Evolutionary conservation across 2,113 vertebrate genomes (phyloP).

Genomic region (Hippopotamus amphibius): DNA sequence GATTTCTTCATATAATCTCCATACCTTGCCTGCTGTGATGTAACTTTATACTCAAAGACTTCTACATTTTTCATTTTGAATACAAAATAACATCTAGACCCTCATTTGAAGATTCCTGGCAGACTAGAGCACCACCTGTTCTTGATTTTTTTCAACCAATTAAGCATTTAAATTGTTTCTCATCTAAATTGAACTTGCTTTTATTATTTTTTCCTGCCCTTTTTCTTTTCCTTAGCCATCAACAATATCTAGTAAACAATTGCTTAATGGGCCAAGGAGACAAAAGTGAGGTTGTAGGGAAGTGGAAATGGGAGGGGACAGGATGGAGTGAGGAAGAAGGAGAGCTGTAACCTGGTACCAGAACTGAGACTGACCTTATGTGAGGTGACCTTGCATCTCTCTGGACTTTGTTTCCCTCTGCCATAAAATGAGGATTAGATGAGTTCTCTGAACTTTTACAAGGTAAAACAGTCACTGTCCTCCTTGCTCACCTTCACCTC

Average conservation of each 20-base stretch:
- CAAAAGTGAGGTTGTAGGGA: background rate
- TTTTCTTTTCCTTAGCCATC: background rate
- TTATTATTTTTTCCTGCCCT: background rate
- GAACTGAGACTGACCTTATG: background rate
- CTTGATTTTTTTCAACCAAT: conserved; percentile 28
- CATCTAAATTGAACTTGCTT: conserved; percentile 40
- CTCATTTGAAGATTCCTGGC: conserved; percentile 15
- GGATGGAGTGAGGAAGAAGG: background rate
- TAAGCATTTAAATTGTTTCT: conserved; percentile 68
- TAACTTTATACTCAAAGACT: conserved; percentile 33
- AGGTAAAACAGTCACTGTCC: background rate
- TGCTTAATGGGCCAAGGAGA: background rate
- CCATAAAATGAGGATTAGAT: background rate
- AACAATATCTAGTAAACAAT: conserved; percentile 20
- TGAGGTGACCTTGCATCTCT: background rate
- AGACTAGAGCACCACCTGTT: conserved; percentile 31
- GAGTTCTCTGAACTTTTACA: background rate
- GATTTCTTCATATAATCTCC: background rate
- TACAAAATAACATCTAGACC: conserved; percentile 44
- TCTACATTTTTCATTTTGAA: conserved; percentile 25
- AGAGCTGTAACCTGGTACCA: background rate
- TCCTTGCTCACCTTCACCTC: background rate
- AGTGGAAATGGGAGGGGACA: background rate
- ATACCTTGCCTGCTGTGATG: background rate
- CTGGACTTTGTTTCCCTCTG: background rate